These are phyloP conservation scores for Ectemnius continuus DNA, from an alignment of 2,888 invertebrate species.

Conservation along the genomic window DNA sequence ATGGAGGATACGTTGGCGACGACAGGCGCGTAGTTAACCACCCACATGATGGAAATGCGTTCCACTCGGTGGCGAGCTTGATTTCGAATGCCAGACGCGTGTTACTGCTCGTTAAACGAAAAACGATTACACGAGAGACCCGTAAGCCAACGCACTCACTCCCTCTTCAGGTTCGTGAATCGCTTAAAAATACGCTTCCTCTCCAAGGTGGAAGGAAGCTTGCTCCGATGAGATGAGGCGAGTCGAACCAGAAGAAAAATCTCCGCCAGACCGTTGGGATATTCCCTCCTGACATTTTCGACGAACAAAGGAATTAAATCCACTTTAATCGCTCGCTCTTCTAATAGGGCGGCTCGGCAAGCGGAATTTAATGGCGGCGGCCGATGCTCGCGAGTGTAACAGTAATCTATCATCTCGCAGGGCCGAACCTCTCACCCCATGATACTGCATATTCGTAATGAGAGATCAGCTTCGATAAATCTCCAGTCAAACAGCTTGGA, in stretches of 20 bases:
- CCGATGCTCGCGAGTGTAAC: slow-evolving; percentile 7
- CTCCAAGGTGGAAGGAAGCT: slow-evolving; percentile 20
- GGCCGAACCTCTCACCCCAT: background rate
- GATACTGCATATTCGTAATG: slow-evolving; percentile 18
- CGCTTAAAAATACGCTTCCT: slow-evolving; percentile 7
- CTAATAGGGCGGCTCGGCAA: slow-evolving; percentile 15
- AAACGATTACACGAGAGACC: slow-evolving; percentile 46
- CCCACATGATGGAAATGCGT: slow-evolving; percentile 48
- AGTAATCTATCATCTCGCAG: slow-evolving; percentile 26
- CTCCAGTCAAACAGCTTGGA: slow-evolving; percentile 9
- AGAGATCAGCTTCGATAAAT: slow-evolving; percentile 29
- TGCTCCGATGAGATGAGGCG: background rate
- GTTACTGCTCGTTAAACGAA: slow-evolving; percentile 53
- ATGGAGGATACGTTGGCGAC: slow-evolving; percentile 2
- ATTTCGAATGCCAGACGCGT: slow-evolving; percentile 49
- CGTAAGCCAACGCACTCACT: slow-evolving; percentile 32
- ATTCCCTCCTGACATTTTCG: slow-evolving; percentile 15
- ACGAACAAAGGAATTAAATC: slow-evolving; percentile 26
- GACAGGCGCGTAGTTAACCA: slow-evolving; percentile 2
- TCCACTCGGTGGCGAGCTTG: slow-evolving; percentile 33
- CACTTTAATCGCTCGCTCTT: slow-evolving; percentile 27
- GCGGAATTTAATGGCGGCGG: slow-evolving; percentile 13
- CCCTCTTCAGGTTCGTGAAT: slow-evolving; percentile 19
- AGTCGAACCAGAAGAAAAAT: background rate
- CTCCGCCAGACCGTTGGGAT: background rate